phyloP scores from a whole-genome alignment of 2,797 vertebrate genomes.

The Enteromius viviparus region DNA sequence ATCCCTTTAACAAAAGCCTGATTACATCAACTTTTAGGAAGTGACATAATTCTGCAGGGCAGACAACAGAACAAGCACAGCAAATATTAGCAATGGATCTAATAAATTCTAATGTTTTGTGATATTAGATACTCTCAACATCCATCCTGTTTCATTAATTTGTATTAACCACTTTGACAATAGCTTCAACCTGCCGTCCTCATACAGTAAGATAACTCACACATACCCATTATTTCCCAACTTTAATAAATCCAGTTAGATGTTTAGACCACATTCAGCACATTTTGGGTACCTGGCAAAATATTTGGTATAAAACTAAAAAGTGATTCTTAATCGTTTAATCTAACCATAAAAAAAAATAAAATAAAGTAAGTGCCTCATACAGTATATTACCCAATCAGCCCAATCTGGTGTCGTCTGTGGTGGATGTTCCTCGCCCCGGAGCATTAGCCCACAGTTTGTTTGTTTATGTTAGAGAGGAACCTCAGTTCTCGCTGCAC shows the following conservation, averaged over 20 bases:
- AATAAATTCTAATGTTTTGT: no score
- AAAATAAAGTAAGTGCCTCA: not conserved
- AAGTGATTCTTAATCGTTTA: not conserved
- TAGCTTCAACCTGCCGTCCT: not conserved
- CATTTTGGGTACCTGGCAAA: not conserved
- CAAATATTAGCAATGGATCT: not conserved
- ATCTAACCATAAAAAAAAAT: not conserved
- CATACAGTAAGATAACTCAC: not conserved
- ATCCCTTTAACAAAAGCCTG: no score
- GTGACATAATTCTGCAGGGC: no score
- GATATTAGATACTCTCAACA: no score
- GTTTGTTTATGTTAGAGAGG: conserved; percentile 75
- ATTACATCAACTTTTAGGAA: no score
- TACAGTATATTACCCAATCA: not conserved
- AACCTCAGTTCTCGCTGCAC: conserved; percentile 69
- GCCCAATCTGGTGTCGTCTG: conserved; percentile 26
- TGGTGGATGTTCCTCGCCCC: conserved; percentile 33
- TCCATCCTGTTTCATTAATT: not conserved
- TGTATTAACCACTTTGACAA: not conserved
- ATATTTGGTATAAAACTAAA: not conserved
- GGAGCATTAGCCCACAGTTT: conserved; percentile 53
- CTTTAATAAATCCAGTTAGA: not conserved
- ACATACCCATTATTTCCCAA: not conserved
- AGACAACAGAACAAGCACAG: not conserved
- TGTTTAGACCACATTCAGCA: not conserved